phyloP scores from a whole-genome alignment of 2,888 invertebrate species.

The Hirtodrosophila duncani region DNA sequence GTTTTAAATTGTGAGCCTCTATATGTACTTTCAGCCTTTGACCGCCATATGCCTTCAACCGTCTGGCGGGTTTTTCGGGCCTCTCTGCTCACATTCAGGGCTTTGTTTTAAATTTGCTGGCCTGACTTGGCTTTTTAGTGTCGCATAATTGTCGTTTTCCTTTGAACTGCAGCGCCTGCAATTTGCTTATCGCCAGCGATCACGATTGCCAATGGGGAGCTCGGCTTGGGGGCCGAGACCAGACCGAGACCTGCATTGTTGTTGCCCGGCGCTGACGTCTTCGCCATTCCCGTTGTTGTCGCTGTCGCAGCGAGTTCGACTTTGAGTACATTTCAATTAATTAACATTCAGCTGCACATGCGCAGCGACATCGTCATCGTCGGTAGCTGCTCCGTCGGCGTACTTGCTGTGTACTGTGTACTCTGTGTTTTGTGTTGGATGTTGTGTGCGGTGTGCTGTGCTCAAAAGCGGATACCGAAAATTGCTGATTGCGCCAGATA shows the following conservation, averaged over 20 bases:
- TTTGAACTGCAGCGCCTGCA: conserved; percentile 76
- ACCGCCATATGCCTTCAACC: conserved; percentile 20
- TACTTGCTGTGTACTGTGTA: background rate
- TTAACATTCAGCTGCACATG: conserved; percentile 74
- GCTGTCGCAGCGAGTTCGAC: conserved; percentile 22
- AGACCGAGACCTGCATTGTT: conserved; percentile 21
- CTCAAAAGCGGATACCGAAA: conserved; percentile 75
- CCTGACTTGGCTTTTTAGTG: no score
- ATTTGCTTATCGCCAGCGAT: conserved; percentile 75
- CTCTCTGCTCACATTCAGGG: conserved; percentile 31
- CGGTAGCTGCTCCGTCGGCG: conserved; percentile 13
- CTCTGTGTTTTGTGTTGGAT: no score
- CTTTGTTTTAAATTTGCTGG: conserved; percentile 36
- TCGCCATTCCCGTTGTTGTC: conserved; percentile 17
- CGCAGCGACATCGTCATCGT: conserved; percentile 44
- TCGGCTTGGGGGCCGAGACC: conserved; percentile 18
- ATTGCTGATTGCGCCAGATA: conserved; percentile 76
- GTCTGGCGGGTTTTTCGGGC: background rate
- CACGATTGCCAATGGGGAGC: conserved; percentile 64
- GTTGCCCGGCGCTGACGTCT: conserved; percentile 42
- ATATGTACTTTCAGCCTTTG: background rate
- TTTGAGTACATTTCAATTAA: conserved; percentile 71
- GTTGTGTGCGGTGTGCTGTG: conserved; percentile 11
- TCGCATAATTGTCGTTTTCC: conserved; percentile 68
- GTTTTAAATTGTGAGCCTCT: no score